Percentiles rank a stretch among this genome's conserved stretches.
Conservation (phyloP, 2,113 vertebrate species). For the Cochlearius cochlearius region DNA sequence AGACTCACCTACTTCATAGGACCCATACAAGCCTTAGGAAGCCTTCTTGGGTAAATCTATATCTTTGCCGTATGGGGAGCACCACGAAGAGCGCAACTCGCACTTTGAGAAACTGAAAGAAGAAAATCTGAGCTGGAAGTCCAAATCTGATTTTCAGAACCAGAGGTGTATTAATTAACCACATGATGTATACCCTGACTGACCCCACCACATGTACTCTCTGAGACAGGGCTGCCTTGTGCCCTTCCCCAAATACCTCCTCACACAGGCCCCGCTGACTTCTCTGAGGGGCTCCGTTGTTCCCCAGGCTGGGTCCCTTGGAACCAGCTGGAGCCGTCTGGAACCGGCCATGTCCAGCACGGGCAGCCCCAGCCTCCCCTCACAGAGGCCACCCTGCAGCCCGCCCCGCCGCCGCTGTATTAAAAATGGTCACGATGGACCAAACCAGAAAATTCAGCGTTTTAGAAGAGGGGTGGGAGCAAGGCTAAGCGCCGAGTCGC, state of each 20-base stretch:
- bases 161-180: not conserved
- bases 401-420: rapidly evolving
- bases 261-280: too few relatives aligned
- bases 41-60: not conserved
- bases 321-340: not conserved
- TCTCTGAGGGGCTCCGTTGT: not conserved
- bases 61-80: not conserved
- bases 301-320: rapidly evolving
- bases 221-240: not conserved
- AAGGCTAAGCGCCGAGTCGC: not conserved
- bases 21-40: not conserved
- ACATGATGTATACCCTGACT: not conserved
- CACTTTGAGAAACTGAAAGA: not conserved
- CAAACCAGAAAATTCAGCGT: too few relatives aligned
- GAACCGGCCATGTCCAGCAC: rapidly evolving
- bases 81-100: not conserved
- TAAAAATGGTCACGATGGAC: not conserved
- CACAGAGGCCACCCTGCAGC: too few relatives aligned
- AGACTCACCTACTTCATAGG: not conserved
- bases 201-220: too few relatives aligned
- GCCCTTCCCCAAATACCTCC: not conserved
- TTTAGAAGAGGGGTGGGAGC: not conserved
- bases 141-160: not conserved
- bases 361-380: not conserved
- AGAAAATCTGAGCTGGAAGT: not conserved